These are phyloP conservation scores for Sorex araneus DNA, from an alignment of 2,113 vertebrate genomes.

Conservation along the genomic window DNA sequence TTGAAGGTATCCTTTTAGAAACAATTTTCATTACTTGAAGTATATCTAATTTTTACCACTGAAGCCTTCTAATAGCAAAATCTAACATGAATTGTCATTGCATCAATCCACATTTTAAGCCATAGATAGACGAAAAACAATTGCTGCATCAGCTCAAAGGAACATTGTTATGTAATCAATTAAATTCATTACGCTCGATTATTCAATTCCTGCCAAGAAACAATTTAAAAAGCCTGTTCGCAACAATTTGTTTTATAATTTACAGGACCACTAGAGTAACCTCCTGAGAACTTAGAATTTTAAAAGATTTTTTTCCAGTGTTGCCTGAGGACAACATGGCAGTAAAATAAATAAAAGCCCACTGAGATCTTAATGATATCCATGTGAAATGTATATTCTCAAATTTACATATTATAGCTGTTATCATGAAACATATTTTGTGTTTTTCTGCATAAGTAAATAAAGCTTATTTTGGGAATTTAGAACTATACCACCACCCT, in stretches of 20 bases:
- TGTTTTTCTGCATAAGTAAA: not conserved
- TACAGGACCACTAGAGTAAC: slow-evolving; percentile 59
- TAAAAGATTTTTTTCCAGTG: slow-evolving; percentile 36
- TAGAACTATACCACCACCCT: not conserved
- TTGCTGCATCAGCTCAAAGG: slow-evolving; percentile 48
- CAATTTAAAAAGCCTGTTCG: slow-evolving; percentile 66
- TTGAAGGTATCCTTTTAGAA: slow-evolving; percentile 29
- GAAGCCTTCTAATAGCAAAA: slow-evolving; percentile 27
- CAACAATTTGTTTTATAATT: slow-evolving; percentile 65
- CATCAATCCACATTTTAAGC: slow-evolving; percentile 4
- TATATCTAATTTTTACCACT: not conserved
- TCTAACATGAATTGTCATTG: not conserved
- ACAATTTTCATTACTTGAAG: not conserved
- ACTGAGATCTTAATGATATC: slow-evolving; percentile 8
- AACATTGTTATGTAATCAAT: slow-evolving; percentile 60
- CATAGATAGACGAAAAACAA: slow-evolving; percentile 13
- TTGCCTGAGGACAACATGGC: slow-evolving; percentile 14
- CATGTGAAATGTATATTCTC: not conserved
- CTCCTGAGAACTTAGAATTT: slow-evolving; percentile 62
- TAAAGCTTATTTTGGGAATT: not conserved
- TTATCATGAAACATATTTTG: not conserved
- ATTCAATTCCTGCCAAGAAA: slow-evolving; percentile 67
- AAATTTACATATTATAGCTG: not conserved
- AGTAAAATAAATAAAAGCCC: slow-evolving; percentile 50
- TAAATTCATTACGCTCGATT: slow-evolving; percentile 65